Evolutionary conservation across 2,797 vertebrate species (phyloP), one percentile per base, ranked within the genome.

Genomic region (Apogon hyalosoma): DNA sequence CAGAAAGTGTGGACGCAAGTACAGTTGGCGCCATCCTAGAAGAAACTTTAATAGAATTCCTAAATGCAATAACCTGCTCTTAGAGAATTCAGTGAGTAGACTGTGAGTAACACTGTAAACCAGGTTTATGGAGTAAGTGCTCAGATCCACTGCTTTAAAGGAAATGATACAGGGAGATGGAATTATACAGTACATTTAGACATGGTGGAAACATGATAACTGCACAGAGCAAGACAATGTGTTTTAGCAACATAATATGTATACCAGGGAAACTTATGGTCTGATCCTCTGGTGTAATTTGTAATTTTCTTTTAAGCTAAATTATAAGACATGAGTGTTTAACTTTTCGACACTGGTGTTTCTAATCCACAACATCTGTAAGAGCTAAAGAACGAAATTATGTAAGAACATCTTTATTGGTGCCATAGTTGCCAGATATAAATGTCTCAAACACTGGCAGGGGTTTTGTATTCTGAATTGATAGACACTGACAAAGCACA

Each of bases 21-120:
- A 28, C 4, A 28, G 24, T 28, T 28, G 24, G 19, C 18, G 2
- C 21, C 24, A 14, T 54, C 18, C 12, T 15, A 14, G 12, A 11
- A 58, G 40, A 36, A 2, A 14, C 36, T 63, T 59, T 63, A 54
- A 83, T 54, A 54, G 16, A 13, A 59, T 69, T 67, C 69, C 47
- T 68, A 55, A 66, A 47, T n/a, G 8, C 9, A 73, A 48, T 52
- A 55, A 62, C 40, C 18, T 58, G 6, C 33, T 73, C 59, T 55
- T 12, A 24, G 41, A 40, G 36, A 58, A 70, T 38, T 42, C 18
- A 65, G 13, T 14, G 4, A 43, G 18, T 38, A 24, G n/a, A 53
- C 16, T 24, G 43, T 6, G 31, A 11, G 13, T 28, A 28, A 28
- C 24, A 28, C 5, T 14, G 19, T 41, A 15, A 53, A 8, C 42